A percentile compares a stretch with the other conserved stretches of the same genome.
phyloP scores from a whole-genome alignment of 2,797 vertebrate species.

The Myiotriccus ornatus region DNA sequence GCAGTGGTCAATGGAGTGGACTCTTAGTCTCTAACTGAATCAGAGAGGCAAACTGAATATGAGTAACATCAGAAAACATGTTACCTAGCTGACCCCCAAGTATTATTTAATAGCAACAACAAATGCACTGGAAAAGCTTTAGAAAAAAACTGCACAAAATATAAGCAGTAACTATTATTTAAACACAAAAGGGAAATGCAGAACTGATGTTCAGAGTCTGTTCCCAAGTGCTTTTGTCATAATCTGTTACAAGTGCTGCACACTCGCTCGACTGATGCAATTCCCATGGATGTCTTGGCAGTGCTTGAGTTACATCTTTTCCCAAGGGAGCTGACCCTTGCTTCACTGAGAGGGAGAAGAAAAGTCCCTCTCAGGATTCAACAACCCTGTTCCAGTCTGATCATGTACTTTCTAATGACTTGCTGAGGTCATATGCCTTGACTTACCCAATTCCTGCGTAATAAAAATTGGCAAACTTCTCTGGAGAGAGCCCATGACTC shows the following conservation, averaged over 20 bases:
- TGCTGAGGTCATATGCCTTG: background rate
- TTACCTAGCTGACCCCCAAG: background rate
- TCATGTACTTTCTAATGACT: background rate
- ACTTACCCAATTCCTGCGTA: background rate
- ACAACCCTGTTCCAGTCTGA: background rate
- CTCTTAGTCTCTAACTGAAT: background rate
- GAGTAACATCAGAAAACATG: background rate
- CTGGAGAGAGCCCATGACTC: constrained; percentile 18
- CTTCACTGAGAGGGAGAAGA: background rate
- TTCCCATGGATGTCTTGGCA: constrained; percentile 44
- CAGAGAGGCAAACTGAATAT: background rate
- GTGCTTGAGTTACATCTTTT: background rate
- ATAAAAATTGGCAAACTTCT: background rate
- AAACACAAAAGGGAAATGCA: background rate
- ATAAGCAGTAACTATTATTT: background rate
- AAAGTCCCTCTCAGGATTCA: background rate
- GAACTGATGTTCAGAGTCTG: background rate
- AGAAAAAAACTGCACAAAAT: background rate
- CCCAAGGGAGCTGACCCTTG: constrained; percentile 40
- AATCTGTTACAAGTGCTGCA: background rate
- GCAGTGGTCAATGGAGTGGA: too few species aligned
- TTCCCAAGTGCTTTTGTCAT: constrained; percentile 33
- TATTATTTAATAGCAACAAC: background rate
- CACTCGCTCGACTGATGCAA: background rate
- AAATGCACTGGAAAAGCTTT: background rate